Evolutionary conservation across 2,113 vertebrate species (phyloP), one percentile per base, ranked within the genome.

Genomic region (Micronycteris hirsuta): DNA sequence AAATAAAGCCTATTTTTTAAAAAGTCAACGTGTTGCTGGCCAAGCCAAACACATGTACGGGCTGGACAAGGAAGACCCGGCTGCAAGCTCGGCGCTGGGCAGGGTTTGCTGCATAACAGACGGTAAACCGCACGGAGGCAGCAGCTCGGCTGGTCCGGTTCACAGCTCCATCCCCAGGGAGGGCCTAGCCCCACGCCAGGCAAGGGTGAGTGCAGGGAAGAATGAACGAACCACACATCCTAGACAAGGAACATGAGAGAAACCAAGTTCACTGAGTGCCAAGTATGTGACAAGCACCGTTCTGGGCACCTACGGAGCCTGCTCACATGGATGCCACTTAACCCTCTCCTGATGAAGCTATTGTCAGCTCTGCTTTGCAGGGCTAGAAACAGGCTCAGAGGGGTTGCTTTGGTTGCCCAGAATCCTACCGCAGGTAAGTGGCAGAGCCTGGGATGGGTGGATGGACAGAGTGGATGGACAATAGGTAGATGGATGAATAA

Each of bases 141-240:
- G 38, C 20, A 47, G 11, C 2, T 74, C 58, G 13, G 19, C 52
- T 10, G 9, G 2, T 54, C 43, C 8, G 38, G 14, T 3, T 38
- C 24, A 13, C 76, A 20, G 67, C 14, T 2, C 22, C 1, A 3
- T 4, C 47, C 68, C 73, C 65, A 4, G 41, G 20, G n/a, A 14
- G 24, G 11, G 36, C 86, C 36, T 12, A 10, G 52, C n/a, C 4
- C 28, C 20, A 19, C 0, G n/a, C 43, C 0, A 2, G 63, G 36
- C 47, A 5, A n/a, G 17, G 68, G 3, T 3, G 11, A 65, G 7
- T 4, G n/a, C 28, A 17, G 33, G 10, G 1, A 56, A 31, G 83
- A 19, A 38, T 1, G 33, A 26, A 33, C 6, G 20, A 16, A 20
- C 8, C 2, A 0, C 7, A 9, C 3, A 1, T 5, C 16, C 16